phyloP scores from a whole-genome alignment of 1,140 invertebrate species.

The Saccostrea glomerata region DNA sequence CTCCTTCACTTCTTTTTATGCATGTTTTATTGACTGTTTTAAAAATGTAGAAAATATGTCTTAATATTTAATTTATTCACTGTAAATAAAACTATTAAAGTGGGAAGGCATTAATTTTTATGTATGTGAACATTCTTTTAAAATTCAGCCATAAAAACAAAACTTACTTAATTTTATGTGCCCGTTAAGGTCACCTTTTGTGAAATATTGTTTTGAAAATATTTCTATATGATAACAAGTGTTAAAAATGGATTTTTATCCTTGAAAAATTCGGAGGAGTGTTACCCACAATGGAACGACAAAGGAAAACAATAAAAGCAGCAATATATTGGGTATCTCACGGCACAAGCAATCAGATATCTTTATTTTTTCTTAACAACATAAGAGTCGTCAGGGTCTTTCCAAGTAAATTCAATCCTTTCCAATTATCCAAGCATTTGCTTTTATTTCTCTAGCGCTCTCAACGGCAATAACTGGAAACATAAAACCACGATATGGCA shows the following conservation, averaged over 20 bases:
- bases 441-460: conserved; percentile 33
- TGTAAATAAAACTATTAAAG: not conserved
- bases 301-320: conserved; percentile 12
- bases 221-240: conserved; percentile 15
- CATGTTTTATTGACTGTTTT: not conserved
- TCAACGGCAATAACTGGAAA: conserved; percentile 34
- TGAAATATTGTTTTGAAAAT: not conserved
- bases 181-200: not conserved
- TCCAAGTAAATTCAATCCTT: conserved; percentile 38
- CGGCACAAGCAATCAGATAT: conserved; percentile 29
- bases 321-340: conserved; percentile 32
- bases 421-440: conserved; percentile 36
- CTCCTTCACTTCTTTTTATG: not conserved
- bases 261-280: not conserved
- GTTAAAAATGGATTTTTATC: not conserved
- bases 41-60: not conserved
- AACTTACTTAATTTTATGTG: not conserved
- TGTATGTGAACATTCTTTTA: not conserved
- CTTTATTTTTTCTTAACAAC: conserved; percentile 32
- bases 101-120: not conserved
- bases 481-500: conserved; percentile 35
- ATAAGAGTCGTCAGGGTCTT: conserved; percentile 21
- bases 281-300: conserved; percentile 6
- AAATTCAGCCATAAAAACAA: not conserved
- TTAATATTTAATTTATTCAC: not conserved